A percentile compares a stretch with the other conserved stretches of the same genome.
Evolutionary conservation across 2,888 invertebrate species (phyloP).

Genomic region (Drosophila ezoana): DNA sequence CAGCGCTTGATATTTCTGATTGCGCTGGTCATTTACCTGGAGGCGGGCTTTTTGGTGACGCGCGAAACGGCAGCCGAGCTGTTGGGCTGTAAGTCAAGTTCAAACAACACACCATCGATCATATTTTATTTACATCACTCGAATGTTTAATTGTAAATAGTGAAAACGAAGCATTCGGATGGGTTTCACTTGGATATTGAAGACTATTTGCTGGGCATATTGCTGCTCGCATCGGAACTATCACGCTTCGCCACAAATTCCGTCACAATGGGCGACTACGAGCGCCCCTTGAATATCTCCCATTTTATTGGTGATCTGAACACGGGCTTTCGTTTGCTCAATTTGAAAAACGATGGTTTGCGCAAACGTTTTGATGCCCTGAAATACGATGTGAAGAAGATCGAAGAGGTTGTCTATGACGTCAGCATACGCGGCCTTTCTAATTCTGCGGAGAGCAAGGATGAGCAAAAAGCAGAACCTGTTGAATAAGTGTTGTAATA

Average conservation of each 20-base stretch:
- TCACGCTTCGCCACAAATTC: slow-evolving; percentile 93
- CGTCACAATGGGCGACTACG: slow-evolving; percentile 93
- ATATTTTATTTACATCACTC: background rate
- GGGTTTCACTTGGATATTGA: slow-evolving; percentile 96
- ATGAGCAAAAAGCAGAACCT: slow-evolving; percentile 30
- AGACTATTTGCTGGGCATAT: slow-evolving; percentile 94
- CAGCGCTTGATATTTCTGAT: slow-evolving; percentile 92
- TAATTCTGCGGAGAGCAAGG: slow-evolving; percentile 40
- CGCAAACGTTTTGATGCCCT: slow-evolving; percentile 94
- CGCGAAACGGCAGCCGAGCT: slow-evolving; percentile 91
- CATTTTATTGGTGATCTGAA: slow-evolving; percentile 94
- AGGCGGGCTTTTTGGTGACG: slow-evolving; percentile 90
- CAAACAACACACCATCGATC: slow-evolving; percentile 1
- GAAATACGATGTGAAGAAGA: slow-evolving; percentile 97
- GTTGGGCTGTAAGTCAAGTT: slow-evolving; percentile 89
- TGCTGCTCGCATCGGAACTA: slow-evolving; percentile 93
- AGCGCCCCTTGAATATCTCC: slow-evolving; percentile 92
- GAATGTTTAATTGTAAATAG: slow-evolving; percentile 84
- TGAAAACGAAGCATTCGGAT: slow-evolving; percentile 88
- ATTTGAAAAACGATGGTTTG: slow-evolving; percentile 95
- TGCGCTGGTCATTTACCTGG: slow-evolving; percentile 92
- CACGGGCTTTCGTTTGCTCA: slow-evolving; percentile 94
- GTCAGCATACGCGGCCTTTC: slow-evolving; percentile 91
- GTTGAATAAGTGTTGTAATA: slow-evolving; percentile 21
- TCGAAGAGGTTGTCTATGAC: slow-evolving; percentile 95